Base-by-base conservation (phyloP, 92 coral and sea anemone species). In the Metridium senile region DNA sequence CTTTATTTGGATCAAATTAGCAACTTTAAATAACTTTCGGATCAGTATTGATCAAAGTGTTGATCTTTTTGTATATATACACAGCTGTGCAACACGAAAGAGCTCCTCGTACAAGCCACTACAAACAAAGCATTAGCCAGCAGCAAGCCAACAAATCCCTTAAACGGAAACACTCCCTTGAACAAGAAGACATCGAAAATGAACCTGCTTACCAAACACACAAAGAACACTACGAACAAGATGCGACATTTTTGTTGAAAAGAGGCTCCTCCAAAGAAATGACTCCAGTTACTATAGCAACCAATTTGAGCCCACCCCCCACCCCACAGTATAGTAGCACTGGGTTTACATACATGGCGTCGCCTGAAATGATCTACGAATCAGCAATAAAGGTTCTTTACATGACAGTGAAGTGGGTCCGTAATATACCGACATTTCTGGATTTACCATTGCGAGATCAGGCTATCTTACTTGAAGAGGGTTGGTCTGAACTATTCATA, bases 381-480 rank as follows among this genome's bases (percentile, higher is more conserved):
- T 93, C 99, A n/a, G 97, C 99, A 6, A 84, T 92, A 66, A 84
- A 98, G 58, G 82, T 95, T 33, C 81, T 95, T 27, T 93, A 89
- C 34, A 90, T 95, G 93, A 93, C 99, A 1, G 97, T 95, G 21
- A 93, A 95, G 71, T 95, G 99, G 99, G 96, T 95, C n/a, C 90
- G 94, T 30, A 90, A 95, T 58, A 95, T 95, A 29, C 99, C 99
- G 1, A 95, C 99, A 11, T 95, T 95, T 69, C 87, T 89, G 31
- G 99, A 95, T 62, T 85, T 95, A 59, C 97, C 99, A 6, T 93
- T 93, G 68, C 90, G 97, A 34, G 99, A 95, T 69, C 99, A 95
- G 68, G 97, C 90, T 45, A 88, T 95, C 35, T 62, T 95, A n/a
- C 84, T 95, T 26, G 93, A 93, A 66, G 98, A 93, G 71, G 90